Percentiles rank a stretch among this genome's conserved stretches.
Conservation (phyloP, 2,888 invertebrate genomes). For the Bhutanitis thaidina region DNA sequence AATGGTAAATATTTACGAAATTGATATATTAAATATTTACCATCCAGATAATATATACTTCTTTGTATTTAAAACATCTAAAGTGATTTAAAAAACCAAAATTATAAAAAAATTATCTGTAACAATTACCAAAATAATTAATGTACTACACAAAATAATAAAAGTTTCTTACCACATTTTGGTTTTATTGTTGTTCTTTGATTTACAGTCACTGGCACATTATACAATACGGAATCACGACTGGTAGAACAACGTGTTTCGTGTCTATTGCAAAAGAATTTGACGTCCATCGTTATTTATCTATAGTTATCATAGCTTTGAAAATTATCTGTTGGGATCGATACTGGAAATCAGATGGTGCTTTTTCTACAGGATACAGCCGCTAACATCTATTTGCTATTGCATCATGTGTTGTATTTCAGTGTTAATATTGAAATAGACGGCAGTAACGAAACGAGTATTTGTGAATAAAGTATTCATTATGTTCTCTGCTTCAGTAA, state of each 20-base stretch:
- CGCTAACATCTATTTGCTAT: no score
- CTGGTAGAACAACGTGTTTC: background rate
- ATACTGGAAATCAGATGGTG: background rate
- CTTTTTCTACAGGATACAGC: background rate
- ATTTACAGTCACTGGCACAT: conserved; percentile 7
- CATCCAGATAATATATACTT: no score
- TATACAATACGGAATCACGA: conserved; percentile 11
- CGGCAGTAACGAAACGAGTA: background rate
- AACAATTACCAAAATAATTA: no score
- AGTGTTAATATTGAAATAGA: background rate
- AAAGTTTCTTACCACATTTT: conserved; percentile 24
- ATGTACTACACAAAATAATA: no score
- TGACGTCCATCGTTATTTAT: conserved; percentile 9
- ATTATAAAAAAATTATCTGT: no score
- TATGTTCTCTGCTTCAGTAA: background rate
- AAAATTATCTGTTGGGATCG: conserved; percentile 14
- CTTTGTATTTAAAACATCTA: no score
- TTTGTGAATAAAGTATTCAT: conserved; percentile 11
- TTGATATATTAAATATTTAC: no score
- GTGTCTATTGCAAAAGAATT: conserved; percentile 8
- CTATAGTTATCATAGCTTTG: conserved; percentile 11
- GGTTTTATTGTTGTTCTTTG: conserved; percentile 1
- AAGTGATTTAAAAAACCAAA: no score
- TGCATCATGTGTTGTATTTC: background rate
- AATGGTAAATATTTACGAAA: no score